Conservation (phyloP, 1,140 invertebrate species). For the Sitodiplosis mosellana region DNA sequence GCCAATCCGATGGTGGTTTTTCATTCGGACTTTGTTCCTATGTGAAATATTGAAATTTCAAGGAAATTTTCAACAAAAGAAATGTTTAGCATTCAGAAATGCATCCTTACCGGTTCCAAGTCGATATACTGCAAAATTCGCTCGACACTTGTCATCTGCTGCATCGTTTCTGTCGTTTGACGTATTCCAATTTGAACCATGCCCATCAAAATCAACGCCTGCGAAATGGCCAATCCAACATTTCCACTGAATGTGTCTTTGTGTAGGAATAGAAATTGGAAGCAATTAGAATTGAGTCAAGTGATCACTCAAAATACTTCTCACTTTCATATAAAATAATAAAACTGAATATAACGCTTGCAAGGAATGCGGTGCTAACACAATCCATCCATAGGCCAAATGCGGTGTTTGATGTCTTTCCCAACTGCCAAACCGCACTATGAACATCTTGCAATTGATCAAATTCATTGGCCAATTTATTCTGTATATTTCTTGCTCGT, state of each 20-base stretch:
- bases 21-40: conserved; percentile 11
- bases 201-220: conserved; percentile 62
- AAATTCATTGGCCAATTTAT: conserved; percentile 49
- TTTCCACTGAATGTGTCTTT: conserved; percentile 37
- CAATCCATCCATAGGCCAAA: conserved; percentile 56
- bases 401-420: conserved; percentile 34
- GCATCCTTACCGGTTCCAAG: conserved; percentile 24
- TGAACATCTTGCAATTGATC: conserved; percentile 45
- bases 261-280: conserved; percentile 4
- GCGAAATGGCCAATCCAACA: no score
- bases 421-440: conserved; percentile 41
- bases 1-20: conserved; percentile 28
- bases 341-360: conserved; percentile 41
- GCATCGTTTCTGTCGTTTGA: conserved; percentile 61
- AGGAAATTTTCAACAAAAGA: no score
- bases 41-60: no score
- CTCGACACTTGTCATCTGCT: no score
- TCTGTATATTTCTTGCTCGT: no score
- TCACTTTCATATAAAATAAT: no score
- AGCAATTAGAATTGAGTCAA: not conserved
- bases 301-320: conserved; percentile 16
- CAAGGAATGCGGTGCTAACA: conserved; percentile 41
- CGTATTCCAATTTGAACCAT: conserved; percentile 74
- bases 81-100: no score
- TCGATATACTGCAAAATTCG: conserved; percentile 60